Percentiles rank a stretch among this genome's conserved stretches.
phyloP scores from a whole-genome alignment of 2,113 vertebrate genomes.

The Labeo catla region DNA sequence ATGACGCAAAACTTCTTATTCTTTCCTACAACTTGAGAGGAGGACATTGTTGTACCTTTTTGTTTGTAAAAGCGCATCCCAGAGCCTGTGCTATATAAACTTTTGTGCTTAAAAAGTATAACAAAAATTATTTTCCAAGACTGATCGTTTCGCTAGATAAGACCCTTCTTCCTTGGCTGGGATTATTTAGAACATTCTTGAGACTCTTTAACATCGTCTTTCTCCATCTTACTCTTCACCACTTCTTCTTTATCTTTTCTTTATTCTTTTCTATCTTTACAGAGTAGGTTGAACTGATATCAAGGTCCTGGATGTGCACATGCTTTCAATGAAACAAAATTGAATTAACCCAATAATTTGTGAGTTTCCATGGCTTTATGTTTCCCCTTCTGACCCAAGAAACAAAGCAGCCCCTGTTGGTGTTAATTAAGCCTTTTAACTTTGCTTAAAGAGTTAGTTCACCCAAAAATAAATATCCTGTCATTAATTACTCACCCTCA shows the following conservation, averaged over 20 bases:
- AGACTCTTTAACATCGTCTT: background rate
- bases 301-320: slow-evolving; percentile 16
- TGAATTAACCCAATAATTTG: slow-evolving; percentile 17
- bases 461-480: no score
- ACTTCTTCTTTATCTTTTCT: background rate
- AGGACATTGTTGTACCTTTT: no score
- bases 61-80: no score
- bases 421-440: background rate
- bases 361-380: background rate
- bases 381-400: background rate
- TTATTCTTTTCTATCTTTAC: background rate
- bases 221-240: background rate
- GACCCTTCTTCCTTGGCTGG: no score
- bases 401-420: slow-evolving; percentile 1
- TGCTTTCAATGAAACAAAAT: slow-evolving; percentile 39
- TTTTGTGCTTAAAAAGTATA: no score
- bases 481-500: no score
- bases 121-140: no score
- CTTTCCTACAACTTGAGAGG: no score
- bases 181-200: no score
- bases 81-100: no score
- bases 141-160: no score
- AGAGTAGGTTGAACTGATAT: background rate
- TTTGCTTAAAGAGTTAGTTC: background rate
- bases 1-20: no score